A percentile compares a stretch with the other conserved stretches of the same genome.
These are phyloP conservation scores for Nineta flava DNA, from an alignment of 2,888 invertebrate genomes.

Conservation along the genomic window DNA sequence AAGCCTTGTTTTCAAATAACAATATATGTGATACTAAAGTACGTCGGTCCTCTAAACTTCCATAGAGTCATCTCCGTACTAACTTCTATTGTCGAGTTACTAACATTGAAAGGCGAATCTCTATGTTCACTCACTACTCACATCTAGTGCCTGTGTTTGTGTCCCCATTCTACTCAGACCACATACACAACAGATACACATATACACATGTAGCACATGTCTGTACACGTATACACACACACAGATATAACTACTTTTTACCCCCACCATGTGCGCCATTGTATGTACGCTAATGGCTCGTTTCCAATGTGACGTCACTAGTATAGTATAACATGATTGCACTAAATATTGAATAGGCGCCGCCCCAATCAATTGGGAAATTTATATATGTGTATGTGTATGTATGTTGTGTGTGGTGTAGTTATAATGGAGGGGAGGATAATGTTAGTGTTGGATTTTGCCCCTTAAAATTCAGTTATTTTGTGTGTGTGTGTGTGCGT, in stretches of 20 bases:
- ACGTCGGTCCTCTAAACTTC: slow-evolving; percentile 1
- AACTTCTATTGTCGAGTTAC: neutral
- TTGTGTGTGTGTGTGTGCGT: no score
- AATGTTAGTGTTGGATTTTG: no score
- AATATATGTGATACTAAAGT: neutral
- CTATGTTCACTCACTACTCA: neutral
- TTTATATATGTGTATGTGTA: no score
- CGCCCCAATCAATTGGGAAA: neutral
- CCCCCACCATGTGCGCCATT: neutral
- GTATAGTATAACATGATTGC: neutral
- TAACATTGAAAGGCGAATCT: neutral
- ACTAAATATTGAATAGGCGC: neutral
- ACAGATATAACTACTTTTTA: neutral
- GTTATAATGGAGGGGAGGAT: no score
- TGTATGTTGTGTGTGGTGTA: neutral
- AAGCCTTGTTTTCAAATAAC: neutral
- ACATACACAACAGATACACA: neutral
- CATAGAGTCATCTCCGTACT: slow-evolving; percentile 9
- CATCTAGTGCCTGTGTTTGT: neutral
- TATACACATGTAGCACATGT: neutral
- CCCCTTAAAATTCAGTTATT: no score
- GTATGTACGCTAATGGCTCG: neutral
- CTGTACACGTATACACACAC: neutral
- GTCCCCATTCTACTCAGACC: neutral
- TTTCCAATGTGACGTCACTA: neutral